Evolutionary conservation across 1,140 invertebrate species (phyloP), one percentile per base, ranked within the genome.

Genomic region (Philaenus spumarius): DNA sequence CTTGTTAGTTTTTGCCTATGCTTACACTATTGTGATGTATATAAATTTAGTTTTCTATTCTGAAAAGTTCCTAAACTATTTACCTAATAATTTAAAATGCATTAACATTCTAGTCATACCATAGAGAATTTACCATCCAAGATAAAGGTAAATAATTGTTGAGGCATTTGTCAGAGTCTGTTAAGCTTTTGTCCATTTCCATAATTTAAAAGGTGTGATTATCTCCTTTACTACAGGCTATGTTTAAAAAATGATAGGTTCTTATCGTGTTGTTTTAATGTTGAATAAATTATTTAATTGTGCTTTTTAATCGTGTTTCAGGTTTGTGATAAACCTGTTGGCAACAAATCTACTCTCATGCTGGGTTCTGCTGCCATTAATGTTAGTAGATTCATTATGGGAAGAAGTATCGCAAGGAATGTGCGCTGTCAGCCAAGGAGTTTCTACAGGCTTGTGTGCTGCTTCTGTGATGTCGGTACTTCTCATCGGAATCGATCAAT

Each of bases 401-500:
- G 22, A 47, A 17, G 52, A 26, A 22, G 34, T 53, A 14, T 37
- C 53, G 9, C 22, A 50, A 7, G 19, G 63, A 7, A 50, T 75
- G 64, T 81, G 80, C 62, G 72, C 73, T 43, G 64, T 74, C 9
- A 75, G 75, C 2, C 78, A 81, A 42, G 75, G 78, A 48, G 65
- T 75, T 3, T 74, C 77, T 47, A 78, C 75, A 34, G 78, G 76
- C 17, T 66, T 79, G 1, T 75, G 79, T 42, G 76, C 79, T 12
- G 74, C 76, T 1, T 79, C 78, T 15, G 78, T 84, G 1, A 76
- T 90, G 19, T 85, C 86, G 1, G 82, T 93, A 5, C 78, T 91
- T 7, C 78, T 93, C 9, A 90, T 95, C 35, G 87, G 88, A 1
- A 73, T 91, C 1, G 91, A 95, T 68, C 86, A 93, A 66, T 93